phyloP scores from a whole-genome alignment of 2,113 vertebrate species.

The Corydoras sp. region DNA sequence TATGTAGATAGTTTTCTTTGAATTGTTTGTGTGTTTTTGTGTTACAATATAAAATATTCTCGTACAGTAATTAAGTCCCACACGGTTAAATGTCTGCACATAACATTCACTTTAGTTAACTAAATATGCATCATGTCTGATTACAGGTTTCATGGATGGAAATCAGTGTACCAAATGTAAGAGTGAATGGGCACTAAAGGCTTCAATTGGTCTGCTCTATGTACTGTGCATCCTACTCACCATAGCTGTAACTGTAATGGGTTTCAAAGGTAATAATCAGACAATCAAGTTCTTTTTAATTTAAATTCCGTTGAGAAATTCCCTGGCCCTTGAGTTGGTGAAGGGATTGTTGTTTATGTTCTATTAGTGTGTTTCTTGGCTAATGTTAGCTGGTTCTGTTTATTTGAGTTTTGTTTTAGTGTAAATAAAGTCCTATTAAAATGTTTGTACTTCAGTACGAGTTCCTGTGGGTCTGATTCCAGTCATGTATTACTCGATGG shows the following conservation, averaged over 20 bases:
- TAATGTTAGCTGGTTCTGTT: neutral
- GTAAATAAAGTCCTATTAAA: conserved; percentile 5
- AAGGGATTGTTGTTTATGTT: neutral
- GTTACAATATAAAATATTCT: too few relatives aligned
- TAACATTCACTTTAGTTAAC: too few relatives aligned
- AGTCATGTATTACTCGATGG: conserved; percentile 35
- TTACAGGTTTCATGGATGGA: conserved; percentile 90
- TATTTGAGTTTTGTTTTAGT: neutral
- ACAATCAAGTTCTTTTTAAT: neutral
- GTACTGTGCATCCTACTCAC: conserved; percentile 85
- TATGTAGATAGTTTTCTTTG: too few relatives aligned
- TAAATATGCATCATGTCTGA: neutral
- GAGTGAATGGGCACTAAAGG: conserved; percentile 93
- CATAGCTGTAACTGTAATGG: conserved; percentile 88
- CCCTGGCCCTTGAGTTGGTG: neutral
- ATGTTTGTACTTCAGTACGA: conserved; percentile 11
- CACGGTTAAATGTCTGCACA: too few relatives aligned
- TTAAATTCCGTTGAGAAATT: neutral
- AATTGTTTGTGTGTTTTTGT: too few relatives aligned
- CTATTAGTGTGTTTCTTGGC: conserved; percentile 19
- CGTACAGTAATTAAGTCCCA: neutral
- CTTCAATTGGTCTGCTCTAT: conserved; percentile 86
- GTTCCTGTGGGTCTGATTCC: conserved; percentile 35
- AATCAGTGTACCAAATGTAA: conserved; percentile 93
- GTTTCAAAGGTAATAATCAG: conserved; percentile 84